phyloP scores from a whole-genome alignment of 2,113 vertebrate genomes.

The Centrocercus urophasianus region DNA sequence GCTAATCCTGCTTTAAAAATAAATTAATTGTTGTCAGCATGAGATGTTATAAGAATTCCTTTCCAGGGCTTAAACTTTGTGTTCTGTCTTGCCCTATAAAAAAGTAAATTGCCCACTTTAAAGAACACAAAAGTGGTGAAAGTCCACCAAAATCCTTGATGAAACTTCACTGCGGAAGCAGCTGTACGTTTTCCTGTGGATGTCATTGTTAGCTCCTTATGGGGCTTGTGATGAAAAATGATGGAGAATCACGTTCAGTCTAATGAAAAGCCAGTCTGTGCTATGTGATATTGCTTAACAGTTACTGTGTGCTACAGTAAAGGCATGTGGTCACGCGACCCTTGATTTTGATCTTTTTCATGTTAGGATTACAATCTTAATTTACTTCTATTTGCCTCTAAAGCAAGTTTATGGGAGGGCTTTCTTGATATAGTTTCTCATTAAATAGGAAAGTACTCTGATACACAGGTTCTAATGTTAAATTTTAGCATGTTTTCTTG shows the following conservation, averaged over 20 bases:
- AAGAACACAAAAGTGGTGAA: not conserved
- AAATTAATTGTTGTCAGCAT: conserved; percentile 12
- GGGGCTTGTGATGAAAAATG: not conserved
- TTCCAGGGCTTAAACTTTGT: not conserved
- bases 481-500: not conserved
- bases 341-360: not conserved
- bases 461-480: not conserved
- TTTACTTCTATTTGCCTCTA: not conserved
- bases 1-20: conserved; percentile 46
- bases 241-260: not conserved
- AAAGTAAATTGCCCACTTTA: not conserved
- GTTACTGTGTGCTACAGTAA: not conserved
- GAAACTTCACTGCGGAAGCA: not conserved
- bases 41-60: conserved; percentile 3
- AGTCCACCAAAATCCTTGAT: not conserved
- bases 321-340: not conserved
- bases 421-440: not conserved
- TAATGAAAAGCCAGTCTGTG: not conserved
- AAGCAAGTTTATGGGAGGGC: not conserved
- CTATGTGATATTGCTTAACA: not conserved
- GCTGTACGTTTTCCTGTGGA: not conserved
- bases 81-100: not conserved
- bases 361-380: conserved; percentile 1
- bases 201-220: not conserved
- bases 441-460: not conserved